Conservation (phyloP, 2,113 vertebrate species). For the Azemiops feae region DNA sequence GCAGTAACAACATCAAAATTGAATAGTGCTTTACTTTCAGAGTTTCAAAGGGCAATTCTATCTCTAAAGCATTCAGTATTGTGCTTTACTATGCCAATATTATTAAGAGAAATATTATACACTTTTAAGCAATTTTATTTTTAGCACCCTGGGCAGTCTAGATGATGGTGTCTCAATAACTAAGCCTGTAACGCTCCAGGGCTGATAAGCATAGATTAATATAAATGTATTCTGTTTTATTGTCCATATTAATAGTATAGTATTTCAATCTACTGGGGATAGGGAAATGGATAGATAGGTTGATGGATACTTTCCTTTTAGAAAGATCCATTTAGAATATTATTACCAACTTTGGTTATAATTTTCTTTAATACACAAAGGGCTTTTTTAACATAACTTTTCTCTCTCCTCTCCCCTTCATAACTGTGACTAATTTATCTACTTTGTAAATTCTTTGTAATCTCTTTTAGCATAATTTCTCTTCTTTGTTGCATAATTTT, state of each 20-base stretch:
- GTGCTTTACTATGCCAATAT: not conserved
- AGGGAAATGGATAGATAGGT: not conserved
- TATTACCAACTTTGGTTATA: not conserved
- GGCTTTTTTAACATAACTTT: not conserved
- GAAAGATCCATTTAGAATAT: not conserved
- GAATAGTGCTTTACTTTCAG: not conserved
- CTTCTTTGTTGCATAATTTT: not conserved
- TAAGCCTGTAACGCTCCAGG: not conserved
- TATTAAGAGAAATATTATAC: not conserved
- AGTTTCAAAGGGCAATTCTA: not conserved
- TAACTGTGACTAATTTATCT: not conserved
- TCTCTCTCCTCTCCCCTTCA: not conserved
- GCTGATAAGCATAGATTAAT: not conserved
- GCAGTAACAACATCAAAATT: not conserved
- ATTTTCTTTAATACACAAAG: not conserved
- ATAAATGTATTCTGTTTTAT: not conserved
- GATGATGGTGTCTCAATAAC: not conserved
- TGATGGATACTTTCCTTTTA: not conserved
- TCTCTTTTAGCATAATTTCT: not conserved
- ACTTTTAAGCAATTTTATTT: not conserved
- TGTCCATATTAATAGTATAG: not conserved
- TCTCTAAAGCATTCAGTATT: not conserved
- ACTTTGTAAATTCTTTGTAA: not conserved
- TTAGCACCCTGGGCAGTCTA: not conserved
- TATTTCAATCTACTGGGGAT: not conserved